A percentile compares a stretch with the other conserved stretches of the same genome.
These are phyloP conservation scores for Hyperopisus bebe DNA, from an alignment of 2,113 vertebrate genomes.

Conservation along the genomic window DNA sequence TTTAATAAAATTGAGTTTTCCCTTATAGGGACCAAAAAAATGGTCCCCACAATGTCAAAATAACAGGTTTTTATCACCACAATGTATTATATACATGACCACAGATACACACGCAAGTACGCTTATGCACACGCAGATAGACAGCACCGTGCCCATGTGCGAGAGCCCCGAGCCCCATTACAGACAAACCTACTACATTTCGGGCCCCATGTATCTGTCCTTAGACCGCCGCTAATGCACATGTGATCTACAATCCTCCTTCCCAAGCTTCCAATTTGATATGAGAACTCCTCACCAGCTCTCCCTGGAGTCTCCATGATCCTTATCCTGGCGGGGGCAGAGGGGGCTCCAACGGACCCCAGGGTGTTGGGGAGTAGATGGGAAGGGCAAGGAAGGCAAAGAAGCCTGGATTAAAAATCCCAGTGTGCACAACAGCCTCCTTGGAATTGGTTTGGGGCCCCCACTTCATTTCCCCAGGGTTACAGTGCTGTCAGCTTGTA, in stretches of 20 bases:
- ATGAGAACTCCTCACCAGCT: constrained; percentile 44
- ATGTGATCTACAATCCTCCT: background rate
- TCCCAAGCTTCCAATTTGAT: background rate
- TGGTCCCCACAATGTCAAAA: background rate
- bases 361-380: background rate
- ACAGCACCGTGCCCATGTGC: background rate
- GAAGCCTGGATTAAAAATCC: constrained; percentile 23
- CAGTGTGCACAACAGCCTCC: constrained; percentile 24
- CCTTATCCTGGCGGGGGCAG: constrained; percentile 48
- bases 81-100: background rate
- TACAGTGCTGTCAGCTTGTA: background rate
- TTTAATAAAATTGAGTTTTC: background rate
- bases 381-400: background rate
- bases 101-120: background rate
- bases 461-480: background rate
- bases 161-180: background rate
- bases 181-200: background rate
- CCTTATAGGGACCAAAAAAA: background rate
- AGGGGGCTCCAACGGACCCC: constrained; percentile 37
- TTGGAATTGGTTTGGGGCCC: background rate
- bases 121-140: background rate
- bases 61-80: background rate
- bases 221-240: background rate
- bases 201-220: background rate
- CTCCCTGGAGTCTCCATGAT: constrained; percentile 62